Evolutionary conservation across 2,797 vertebrate genomes (phyloP).

Genomic region (Fundulus diaphanus): DNA sequence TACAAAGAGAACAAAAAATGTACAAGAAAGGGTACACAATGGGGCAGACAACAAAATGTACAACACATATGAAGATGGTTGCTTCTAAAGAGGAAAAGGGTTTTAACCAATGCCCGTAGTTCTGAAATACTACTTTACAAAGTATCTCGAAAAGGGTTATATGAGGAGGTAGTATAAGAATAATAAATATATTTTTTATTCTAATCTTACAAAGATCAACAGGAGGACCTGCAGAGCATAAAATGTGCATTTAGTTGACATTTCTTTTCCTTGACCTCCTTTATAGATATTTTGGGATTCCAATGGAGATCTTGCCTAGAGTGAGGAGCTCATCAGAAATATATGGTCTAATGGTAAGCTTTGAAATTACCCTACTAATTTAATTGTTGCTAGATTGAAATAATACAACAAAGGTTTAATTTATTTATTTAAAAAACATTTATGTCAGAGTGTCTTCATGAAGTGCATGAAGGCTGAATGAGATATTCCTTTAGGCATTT

Average conservation of each 20-base stretch:
- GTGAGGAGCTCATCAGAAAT: slow-evolving; percentile 98
- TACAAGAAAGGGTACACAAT: neutral
- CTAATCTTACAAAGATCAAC: neutral
- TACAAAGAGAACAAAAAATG: neutral
- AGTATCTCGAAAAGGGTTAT: neutral
- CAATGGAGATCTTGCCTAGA: slow-evolving; percentile 93
- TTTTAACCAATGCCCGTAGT: neutral
- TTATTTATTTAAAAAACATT: slow-evolving; percentile 6
- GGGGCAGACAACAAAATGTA: no score
- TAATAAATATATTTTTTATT: neutral
- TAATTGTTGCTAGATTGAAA: neutral
- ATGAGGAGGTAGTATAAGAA: neutral
- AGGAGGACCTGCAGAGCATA: neutral
- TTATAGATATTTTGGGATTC: slow-evolving; percentile 94
- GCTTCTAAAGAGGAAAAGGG: no score
- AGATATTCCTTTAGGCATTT: slow-evolving; percentile 66
- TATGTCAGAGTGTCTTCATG: slow-evolving; percentile 25
- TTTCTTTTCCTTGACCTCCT: neutral
- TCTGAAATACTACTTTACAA: neutral
- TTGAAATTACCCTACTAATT: neutral
- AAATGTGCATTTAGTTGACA: neutral
- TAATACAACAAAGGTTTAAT: slow-evolving; percentile 2
- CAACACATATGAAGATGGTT: no score
- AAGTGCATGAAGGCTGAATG: slow-evolving; percentile 55
- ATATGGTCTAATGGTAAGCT: slow-evolving; percentile 93